Percentiles rank a stretch among this genome's conserved stretches.
Evolutionary conservation across 92 coral and sea anemone genomes (phyloP).

Genomic region (Montipora capitata): DNA sequence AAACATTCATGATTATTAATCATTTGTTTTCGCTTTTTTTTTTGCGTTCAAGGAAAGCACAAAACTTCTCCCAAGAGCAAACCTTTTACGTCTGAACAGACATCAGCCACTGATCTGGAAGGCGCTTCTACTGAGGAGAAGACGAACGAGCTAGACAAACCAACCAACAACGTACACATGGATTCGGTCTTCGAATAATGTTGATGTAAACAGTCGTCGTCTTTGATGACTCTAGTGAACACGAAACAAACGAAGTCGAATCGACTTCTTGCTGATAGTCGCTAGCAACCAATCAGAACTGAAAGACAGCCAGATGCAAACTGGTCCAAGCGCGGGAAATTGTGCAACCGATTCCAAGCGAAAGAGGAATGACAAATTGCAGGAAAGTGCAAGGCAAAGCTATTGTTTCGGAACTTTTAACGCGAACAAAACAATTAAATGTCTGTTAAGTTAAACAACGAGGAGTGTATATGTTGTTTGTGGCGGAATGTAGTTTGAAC

Average conservation of each 20-base stretch:
- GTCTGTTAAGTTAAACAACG: no score
- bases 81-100: conserved; percentile 1
- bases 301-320: background rate
- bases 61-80: conserved; percentile 1
- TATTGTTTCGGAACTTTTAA: no score
- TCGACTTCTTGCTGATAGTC: background rate
- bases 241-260: background rate
- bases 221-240: background rate
- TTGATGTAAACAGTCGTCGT: no score
- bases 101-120: conserved; percentile 7
- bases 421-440: no score
- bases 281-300: conserved; percentile 6
- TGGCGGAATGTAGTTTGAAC: no score
- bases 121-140: background rate
- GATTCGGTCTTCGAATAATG: conserved; percentile 42
- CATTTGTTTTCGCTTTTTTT: background rate
- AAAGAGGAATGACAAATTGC: background rate
- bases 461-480: no score
- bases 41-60: conserved; percentile 20
- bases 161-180: conserved; percentile 4
- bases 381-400: background rate
- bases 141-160: conserved; percentile 18
- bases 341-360: background rate
- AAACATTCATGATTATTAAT: no score
- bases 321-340: background rate